Base-by-base conservation (phyloP, 2,797 vertebrate species). In the Paramormyrops hopkinsi region DNA sequence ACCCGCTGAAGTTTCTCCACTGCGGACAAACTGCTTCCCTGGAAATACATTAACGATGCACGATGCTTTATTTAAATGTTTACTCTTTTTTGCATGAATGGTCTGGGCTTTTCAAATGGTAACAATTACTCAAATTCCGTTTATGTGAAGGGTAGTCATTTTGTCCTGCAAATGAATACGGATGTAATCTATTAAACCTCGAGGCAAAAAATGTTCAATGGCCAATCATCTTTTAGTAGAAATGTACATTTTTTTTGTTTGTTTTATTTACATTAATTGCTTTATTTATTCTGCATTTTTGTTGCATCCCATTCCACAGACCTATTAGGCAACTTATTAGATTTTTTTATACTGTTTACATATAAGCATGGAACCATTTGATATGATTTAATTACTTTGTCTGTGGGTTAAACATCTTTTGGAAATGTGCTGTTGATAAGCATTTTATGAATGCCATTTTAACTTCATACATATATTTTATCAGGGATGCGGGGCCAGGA, bases 11-110 rank as follows among this genome's bases (percentile, higher is more conserved):
- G 33, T 9, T 51, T 19, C n/a, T n/a, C 46, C 85, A 19, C 48
- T 54, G 17, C 79, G 62, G 56, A 41, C 50, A 51, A 51, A 46
- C 85, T 87, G 4, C 89, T 88, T 84, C 89, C 89, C 82, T 86
- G 90, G 90, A 89, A 50, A 88, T 62, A 25, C 59, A 82, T 44
- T 48, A 89, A 88, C 89, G 86, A 90, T 93, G 93, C 92, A 93
- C 93, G 92, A 79, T 89, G 76, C 44, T 82, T 76, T 19, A 83
- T 92, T 89, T 83, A 37, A 87, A 89, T 46, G 56, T 62, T 89
- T 89, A 65, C 53, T 1, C n/a, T 37, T n/a, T 59, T 84, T 86
- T 59, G 83, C 91, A 91, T 93, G 92, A 90, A 88, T 89, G 48
- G 56, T 69, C 48, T 88, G 82, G 14, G 19, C 87, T 91, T 46